A percentile compares a stretch with the other conserved stretches of the same genome.
Evolutionary conservation across 2,113 vertebrate species (phyloP).

Genomic region (Ancistrus triradiatus): DNA sequence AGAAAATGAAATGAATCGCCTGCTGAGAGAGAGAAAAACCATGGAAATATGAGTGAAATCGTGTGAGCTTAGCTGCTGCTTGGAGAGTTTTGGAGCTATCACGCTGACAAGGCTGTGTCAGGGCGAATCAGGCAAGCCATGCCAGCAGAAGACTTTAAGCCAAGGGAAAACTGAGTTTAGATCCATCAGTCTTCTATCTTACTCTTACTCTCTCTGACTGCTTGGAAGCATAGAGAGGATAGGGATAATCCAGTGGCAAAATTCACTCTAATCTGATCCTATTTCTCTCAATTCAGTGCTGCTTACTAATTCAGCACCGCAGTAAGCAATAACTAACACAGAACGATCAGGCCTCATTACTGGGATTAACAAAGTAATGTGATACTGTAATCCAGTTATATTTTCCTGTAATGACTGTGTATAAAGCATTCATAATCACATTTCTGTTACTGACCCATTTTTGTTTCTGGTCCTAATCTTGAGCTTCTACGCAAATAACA

Average conservation of each 20-base stretch:
- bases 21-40: slow-evolving; percentile 15
- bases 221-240: slow-evolving; percentile 28
- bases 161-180: neutral
- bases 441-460: too few species aligned
- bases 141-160: neutral
- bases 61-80: too few species aligned
- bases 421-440: too few species aligned
- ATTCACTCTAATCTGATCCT: slow-evolving; percentile 54
- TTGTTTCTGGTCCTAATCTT: too few species aligned
- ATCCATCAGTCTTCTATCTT: neutral
- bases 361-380: too few species aligned
- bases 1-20: neutral
- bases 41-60: neutral
- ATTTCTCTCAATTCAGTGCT: slow-evolving; percentile 44
- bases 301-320: slow-evolving; percentile 44
- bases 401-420: too few species aligned
- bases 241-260: slow-evolving; percentile 46
- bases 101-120: slow-evolving; percentile 5
- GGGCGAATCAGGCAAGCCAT: neutral
- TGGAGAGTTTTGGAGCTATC: neutral
- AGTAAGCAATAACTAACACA: too few species aligned
- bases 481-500: too few species aligned
- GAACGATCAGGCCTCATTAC: too few species aligned
- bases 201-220: slow-evolving; percentile 1
- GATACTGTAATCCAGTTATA: too few species aligned